These are phyloP conservation scores for Sebastes itinus DNA, from an alignment of 2,797 vertebrate species.

Conservation along the genomic window DNA sequence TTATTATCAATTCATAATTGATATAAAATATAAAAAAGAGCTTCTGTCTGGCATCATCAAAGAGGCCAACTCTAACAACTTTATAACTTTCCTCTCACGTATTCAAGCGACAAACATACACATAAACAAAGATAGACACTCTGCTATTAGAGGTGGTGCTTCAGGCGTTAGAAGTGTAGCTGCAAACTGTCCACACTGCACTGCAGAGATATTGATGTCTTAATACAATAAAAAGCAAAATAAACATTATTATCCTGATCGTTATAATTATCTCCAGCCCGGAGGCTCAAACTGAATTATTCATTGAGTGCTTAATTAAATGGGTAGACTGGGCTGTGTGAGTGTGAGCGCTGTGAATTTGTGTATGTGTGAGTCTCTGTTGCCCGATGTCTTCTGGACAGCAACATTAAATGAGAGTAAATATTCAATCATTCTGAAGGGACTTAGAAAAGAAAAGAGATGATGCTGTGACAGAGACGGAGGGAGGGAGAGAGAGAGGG, in stretches of 20 bases:
- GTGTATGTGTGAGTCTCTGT: constrained; percentile 32
- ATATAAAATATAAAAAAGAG: background rate
- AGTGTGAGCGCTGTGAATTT: constrained; percentile 34
- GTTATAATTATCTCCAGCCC: constrained; percentile 87
- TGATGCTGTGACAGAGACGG: constrained; percentile 47
- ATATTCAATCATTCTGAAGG: constrained; percentile 68
- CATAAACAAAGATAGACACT: constrained; percentile 2
- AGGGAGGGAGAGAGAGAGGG: background rate
- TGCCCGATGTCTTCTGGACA: constrained; percentile 60
- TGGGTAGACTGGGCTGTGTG: constrained; percentile 69
- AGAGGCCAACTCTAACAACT: background rate
- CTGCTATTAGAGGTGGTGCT: constrained; percentile 40
- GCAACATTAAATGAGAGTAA: constrained; percentile 69
- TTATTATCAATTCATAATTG: constrained; percentile 2
- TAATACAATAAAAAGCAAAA: constrained; percentile 87
- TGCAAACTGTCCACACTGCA: constrained; percentile 72
- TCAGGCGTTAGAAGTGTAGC: constrained; percentile 42
- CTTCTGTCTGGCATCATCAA: background rate
- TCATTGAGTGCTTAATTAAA: constrained; percentile 86
- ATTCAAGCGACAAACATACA: background rate
- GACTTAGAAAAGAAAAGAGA: constrained; percentile 43
- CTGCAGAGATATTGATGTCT: constrained; percentile 82
- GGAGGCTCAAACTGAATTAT: constrained; percentile 85
- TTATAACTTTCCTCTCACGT: background rate
- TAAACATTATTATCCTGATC: constrained; percentile 87